Conservation (phyloP, 1,140 invertebrate species). For the Trialeurodes vaporariorum region DNA sequence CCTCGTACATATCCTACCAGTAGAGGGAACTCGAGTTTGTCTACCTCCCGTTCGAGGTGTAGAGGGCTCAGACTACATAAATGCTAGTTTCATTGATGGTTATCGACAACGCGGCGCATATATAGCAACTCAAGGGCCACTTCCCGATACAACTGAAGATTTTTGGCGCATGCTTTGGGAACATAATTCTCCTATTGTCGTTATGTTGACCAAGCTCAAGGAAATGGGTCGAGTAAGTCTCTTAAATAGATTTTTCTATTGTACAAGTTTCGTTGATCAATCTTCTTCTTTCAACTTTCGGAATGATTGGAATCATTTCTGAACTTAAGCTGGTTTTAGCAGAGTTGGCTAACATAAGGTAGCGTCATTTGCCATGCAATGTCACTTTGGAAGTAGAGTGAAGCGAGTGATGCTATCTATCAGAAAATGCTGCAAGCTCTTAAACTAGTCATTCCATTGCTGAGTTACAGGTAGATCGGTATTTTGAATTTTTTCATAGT, state of each 20-base stretch:
- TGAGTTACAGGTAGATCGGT: no score
- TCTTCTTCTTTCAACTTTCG: no score
- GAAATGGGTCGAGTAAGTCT: constrained; percentile 84
- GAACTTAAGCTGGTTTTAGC: no score
- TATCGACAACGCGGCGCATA: constrained; percentile 86
- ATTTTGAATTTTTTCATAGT: no score
- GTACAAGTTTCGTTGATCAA: no score
- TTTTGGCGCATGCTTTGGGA: constrained; percentile 99
- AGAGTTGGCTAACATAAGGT: no score
- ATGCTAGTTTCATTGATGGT: constrained; percentile 95
- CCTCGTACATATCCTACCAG: constrained; percentile 92
- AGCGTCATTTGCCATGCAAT: no score
- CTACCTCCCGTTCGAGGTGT: constrained; percentile 79
- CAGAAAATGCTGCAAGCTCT: no score
- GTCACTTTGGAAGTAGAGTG: no score
- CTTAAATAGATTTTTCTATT: neutral
- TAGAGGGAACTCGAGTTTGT: constrained; percentile 89
- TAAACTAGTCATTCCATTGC: no score
- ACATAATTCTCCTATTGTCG: constrained; percentile 97
- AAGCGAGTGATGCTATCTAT: no score
- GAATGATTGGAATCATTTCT: no score
- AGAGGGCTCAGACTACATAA: constrained; percentile 98
- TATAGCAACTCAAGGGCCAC: constrained; percentile 95
- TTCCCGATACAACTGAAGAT: constrained; percentile 91
- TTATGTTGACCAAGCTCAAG: constrained; percentile 95